Percentiles rank a stretch among this genome's conserved stretches.
Evolutionary conservation across 2,113 vertebrate species (phyloP).

Genomic region (Petroica traversi): DNA sequence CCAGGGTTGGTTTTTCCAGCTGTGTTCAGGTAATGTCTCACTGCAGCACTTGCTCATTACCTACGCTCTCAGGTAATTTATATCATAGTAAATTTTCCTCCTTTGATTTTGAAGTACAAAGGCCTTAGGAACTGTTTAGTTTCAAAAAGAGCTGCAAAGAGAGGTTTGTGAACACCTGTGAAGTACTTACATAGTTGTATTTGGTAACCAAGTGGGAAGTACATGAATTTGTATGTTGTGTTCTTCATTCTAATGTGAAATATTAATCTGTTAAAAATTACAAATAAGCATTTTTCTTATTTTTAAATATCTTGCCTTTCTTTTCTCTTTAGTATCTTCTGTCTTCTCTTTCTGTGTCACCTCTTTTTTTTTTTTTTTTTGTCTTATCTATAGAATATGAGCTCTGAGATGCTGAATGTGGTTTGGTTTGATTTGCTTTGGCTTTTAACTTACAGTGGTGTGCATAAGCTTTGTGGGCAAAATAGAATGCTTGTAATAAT

Average conservation of each 20-base stretch:
- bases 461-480: background rate
- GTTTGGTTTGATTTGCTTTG: background rate
- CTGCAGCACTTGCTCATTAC: background rate
- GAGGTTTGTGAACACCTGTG: background rate
- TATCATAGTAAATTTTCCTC: background rate
- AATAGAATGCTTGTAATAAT: background rate
- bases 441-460: background rate
- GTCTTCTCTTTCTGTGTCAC: background rate
- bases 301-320: background rate
- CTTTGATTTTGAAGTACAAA: slow-evolving; percentile 18
- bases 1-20: background rate
- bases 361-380: background rate
- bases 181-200: background rate
- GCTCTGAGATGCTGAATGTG: background rate
- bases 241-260: background rate
- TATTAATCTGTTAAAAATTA: background rate
- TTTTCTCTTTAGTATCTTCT: background rate
- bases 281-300: background rate
- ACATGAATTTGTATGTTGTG: background rate
- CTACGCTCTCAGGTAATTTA: background rate
- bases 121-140: background rate
- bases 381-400: background rate
- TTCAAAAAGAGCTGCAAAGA: background rate
- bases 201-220: background rate
- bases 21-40: background rate